A percentile compares a stretch with the other conserved stretches of the same genome.
Evolutionary conservation across 1,140 invertebrate species (phyloP).

Genomic region (Philotrypesis tridentata): DNA sequence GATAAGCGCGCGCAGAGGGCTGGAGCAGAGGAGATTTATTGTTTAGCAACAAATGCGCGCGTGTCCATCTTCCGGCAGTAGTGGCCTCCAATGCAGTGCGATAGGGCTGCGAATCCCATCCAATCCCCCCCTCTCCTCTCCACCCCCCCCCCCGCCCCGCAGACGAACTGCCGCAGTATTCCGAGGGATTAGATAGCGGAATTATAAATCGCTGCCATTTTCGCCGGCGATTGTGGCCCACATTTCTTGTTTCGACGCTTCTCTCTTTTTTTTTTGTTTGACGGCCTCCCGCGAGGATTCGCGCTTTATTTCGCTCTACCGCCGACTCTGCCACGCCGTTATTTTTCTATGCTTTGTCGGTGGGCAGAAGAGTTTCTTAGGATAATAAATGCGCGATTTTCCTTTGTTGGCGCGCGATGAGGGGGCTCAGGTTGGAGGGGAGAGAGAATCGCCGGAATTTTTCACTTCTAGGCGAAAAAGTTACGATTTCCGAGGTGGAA

Average conservation of each 20-base stretch:
- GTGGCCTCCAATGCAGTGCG: constrained; percentile 34
- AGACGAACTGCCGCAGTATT: background rate
- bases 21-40: constrained; percentile 42
- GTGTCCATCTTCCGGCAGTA: constrained; percentile 41
- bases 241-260: background rate
- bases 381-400: background rate
- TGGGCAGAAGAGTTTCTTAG: background rate
- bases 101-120: constrained; percentile 20
- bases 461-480: background rate
- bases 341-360: background rate
- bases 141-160: too few species aligned
- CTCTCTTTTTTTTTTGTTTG: background rate
- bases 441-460: background rate
- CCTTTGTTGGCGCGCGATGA: background rate
- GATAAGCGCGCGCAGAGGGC: background rate
- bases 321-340: background rate
- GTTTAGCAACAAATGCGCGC: constrained; percentile 44
- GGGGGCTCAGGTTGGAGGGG: too few species aligned
- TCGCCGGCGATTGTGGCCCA: constrained; percentile 1
- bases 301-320: background rate
- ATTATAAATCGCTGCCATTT: constrained; percentile 45
- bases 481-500: background rate
- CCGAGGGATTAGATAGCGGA: constrained; percentile 46
- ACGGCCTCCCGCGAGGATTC: background rate
- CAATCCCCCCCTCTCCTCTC: background rate